Evolutionary conservation across 2,797 vertebrate species (phyloP), one percentile per base, ranked within the genome.

Genomic region (Rhinatrema bivittatum): DNA sequence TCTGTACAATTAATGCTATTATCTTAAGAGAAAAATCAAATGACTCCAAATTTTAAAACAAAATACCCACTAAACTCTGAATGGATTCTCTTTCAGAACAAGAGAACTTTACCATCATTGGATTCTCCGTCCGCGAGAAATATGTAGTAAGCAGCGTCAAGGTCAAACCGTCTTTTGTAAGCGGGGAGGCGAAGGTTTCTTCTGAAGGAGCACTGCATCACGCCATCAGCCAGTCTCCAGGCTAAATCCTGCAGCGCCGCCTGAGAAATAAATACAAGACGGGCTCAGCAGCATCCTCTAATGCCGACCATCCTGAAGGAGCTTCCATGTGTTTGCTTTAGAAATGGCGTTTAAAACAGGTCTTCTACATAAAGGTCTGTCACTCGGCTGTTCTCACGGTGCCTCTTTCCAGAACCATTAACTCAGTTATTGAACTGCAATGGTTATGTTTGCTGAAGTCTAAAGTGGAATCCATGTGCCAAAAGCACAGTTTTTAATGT

Each of bases 151-250:
- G 56, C 78, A n/a, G 44, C 53, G 51, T 90, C 69, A 44, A 93
- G 61, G 57, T 68, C 54, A 59, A 87, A 89, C 34, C 86, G 81
- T 26, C 50, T 39, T 52, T 68, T 50, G 18, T 34, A 44, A 29
- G 28, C 45, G 23, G 72, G 65, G 34, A 85, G 55, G 31, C 1
- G 16, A 48, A 82, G 60, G 38, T 65, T 64, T 56, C 91, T 81
- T 38, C 75, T 68, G 60, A 94, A 94, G 46, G 81, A 82, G 51
- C 91, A 93, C 2, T 91, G 89, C 40, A 91, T 77, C 42, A 85
- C 9, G 3, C 86, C 84, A 21, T 90, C 81, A 0, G 25, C 68
- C 31, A 88, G 14, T 25, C 84, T 81, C 89, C 88, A 92, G 0
- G 79, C 74, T 16, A 52, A 42, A 25, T 81, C 78, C 59, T 74